Base-by-base conservation (phyloP, 2,113 vertebrate species). In the Mohoua ochrocephala region DNA sequence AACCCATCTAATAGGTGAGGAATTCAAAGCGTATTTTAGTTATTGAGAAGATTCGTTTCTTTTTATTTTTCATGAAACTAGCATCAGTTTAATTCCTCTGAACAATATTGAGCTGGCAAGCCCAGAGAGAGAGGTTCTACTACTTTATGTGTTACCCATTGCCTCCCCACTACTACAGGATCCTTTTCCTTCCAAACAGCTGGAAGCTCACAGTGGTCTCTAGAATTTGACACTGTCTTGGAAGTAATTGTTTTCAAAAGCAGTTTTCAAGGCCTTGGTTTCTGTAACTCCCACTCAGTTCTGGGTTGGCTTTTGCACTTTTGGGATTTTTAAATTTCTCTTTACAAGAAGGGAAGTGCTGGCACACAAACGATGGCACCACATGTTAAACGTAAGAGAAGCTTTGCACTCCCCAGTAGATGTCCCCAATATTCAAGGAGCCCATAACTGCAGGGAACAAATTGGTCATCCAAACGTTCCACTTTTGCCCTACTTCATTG, bases 371-470 rank as follows among this genome's bases (percentile, higher is more conserved):
- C 18, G 39, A 33, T 31, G 24, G 22, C 30, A 26, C 37, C 4
- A 14, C n/a, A n/a, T n/a, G n/a, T n/a, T n/a, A n/a, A n/a, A n/a
- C 6, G 2, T 1, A 24, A 10, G 37, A 21, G 54, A 37, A 59
- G 20, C 42, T 76, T 76, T 57, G 41, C 23, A 57, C 6, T 45
- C 31, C 19, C 6, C 41, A 27, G 4, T 42, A 26, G 30, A 26
- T 20, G 13, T 33, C 31, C 31, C 23, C 52, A 44, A 16, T 27
- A 16, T 11, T 53, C 16, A 30, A 10, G 52, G 28, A 31, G 28
- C 52, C 18, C 11, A 4, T 37, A 11, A 37, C 26, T 30, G 33
- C 23, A 57, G 54, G 24, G 26, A 18, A 16, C 11, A 37, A 18
- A 59, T 4, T 23, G 8, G 10, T 11, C 42, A 31, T 7, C 23